phyloP scores from a whole-genome alignment of 2,113 vertebrate genomes.

The Cettia cetti region DNA sequence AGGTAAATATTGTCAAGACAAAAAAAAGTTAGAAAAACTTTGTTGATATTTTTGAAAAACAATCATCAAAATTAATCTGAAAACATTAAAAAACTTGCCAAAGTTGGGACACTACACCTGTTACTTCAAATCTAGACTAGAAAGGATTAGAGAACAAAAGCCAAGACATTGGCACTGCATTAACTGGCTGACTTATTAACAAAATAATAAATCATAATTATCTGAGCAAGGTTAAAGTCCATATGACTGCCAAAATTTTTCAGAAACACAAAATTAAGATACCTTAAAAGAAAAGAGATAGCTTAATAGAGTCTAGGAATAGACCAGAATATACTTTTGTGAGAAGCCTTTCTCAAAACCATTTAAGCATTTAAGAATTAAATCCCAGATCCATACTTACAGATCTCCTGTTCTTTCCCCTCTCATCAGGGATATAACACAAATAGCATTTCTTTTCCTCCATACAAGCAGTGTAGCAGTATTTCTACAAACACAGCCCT shows the following conservation, averaged over 20 bases:
- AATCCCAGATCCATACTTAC: not conserved
- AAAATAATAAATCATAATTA: not conserved
- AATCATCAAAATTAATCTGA: not conserved
- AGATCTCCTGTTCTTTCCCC: not conserved
- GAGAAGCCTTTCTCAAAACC: not conserved
- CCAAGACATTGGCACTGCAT: not conserved
- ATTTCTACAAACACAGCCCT: not conserved
- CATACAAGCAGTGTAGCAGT: not conserved
- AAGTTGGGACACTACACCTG: constrained; percentile 14
- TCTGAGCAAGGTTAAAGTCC: not conserved
- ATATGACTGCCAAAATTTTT: not conserved
- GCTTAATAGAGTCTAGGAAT: not conserved
- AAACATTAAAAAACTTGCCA: not conserved
- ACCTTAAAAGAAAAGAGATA: not conserved
- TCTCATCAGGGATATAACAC: not conserved
- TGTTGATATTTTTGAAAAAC: not conserved
- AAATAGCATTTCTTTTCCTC: not conserved
- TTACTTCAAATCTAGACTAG: constrained; percentile 4
- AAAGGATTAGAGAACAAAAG: not conserved
- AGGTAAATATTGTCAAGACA: not conserved
- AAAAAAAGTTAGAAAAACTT: not conserved
- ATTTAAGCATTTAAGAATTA: not conserved
- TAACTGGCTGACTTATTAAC: not conserved
- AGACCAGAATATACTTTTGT: not conserved
- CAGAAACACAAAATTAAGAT: not conserved